Evolutionary conservation across 2,113 vertebrate species (phyloP), one percentile per base, ranked within the genome.

Genomic region (Miniopterus natalensis): DNA sequence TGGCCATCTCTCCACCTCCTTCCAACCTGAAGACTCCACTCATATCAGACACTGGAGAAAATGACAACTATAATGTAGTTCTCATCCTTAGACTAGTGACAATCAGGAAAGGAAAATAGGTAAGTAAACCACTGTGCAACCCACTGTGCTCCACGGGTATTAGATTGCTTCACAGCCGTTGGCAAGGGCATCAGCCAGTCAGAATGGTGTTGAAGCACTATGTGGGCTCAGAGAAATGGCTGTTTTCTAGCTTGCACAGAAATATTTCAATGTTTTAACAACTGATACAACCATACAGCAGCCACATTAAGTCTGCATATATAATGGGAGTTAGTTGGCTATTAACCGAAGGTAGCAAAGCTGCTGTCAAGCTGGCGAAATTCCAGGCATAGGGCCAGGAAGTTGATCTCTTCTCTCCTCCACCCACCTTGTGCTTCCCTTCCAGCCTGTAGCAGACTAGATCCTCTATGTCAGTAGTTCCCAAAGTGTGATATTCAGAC

Each of bases 21-120:
- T 86, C 29, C 68, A 86, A 59, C 2, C 57, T 88, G 18, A 86
- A 83, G 21, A 86, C 10, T n/a, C 25, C 5, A 29, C 15, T 73
- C 84, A 29, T 40, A 84, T 47, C 78, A 66, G 71, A 93, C n/a
- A 63, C 5, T 84, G 53, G 55, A 74, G 27, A 97, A 92, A 88
- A 88, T 74, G 47, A 83, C 53, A 13, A 49, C 40, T 84, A 42
- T 11, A 77, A 27, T 73, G 29, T 8, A 73, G 21, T 49, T 95
- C 75, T 66, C 47, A 49, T 57, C 47, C 42, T 87, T 61, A 61
- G 5, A 23, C 42, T 53, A 87, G 11, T 40, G 29, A 65, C 14
- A 63, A 42, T 55, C 25, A 68, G 49, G 40, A 84, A 88, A 53
- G n/a, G 11, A 68, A 84, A 85, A 65, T 2, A 59, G 25, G 84